Base-by-base conservation (phyloP, 2,797 vertebrate genomes). In the Acrocephalus scirpaceus region DNA sequence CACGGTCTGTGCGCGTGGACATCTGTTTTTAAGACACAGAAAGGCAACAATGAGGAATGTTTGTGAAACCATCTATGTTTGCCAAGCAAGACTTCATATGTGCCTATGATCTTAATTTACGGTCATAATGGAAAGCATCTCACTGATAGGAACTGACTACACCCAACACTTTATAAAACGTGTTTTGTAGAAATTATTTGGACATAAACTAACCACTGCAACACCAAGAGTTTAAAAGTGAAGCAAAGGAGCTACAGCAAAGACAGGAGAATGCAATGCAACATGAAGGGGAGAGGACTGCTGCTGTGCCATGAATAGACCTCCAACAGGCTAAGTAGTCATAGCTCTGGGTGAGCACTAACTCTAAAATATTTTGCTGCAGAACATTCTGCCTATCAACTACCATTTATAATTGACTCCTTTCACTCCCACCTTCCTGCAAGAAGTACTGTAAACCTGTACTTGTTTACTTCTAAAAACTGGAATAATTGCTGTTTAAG, bases 21-120 rank as follows among this genome's bases (percentile, higher is more conserved):
- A 92, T 95, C 83, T 95, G 90, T 61, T 95, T 92, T 91, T 81
- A 86, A 90, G 82, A 90, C 79, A 86, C 22, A 90, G 76, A 47
- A 57, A 71, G 44, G 86, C 60, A 96, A 89, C 65, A 85, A 83
- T 76, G 72, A 85, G 73, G 42, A 90, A 91, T n/a, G 47, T 47
- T 94, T 90, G 73, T 83, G 93, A 92, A 93, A 91, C 38, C 69
- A 50, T 1, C 15, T 51, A 62, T 19, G 66, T 51, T 61, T 90
- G 86, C 89, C 92, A 95, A 94, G 83, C 44, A 70, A 90, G 72
- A 80, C 47, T 87, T 74, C 16, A 4, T 42, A 80, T 11, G 32
- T 16, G 40, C 50, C 86, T 83, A 62, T 3, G 21, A 85, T 70
- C 58, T 81, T 86, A 84, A 94, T 82, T 88, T 88, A 91, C 20